Conservation (phyloP, 2,888 invertebrate genomes). For the Eupsilia transversa region DNA sequence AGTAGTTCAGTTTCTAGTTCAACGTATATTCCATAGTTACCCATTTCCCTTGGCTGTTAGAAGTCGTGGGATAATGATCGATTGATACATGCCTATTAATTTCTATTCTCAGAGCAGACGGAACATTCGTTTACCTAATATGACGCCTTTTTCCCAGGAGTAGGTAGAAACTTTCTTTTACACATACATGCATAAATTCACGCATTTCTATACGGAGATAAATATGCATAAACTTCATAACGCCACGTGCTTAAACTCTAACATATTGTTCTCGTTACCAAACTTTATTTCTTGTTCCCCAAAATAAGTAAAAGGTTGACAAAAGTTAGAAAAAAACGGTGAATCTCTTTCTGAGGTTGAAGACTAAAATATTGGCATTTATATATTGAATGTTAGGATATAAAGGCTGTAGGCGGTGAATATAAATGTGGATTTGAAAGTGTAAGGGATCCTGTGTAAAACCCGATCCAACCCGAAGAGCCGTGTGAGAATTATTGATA, state of each 20-base stretch:
- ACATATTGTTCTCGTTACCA: not conserved
- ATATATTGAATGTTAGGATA: slow-evolving; percentile 58
- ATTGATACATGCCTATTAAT: slow-evolving; percentile 53
- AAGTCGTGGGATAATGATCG: slow-evolving; percentile 54
- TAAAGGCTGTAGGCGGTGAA: slow-evolving; percentile 51
- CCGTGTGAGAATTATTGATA: slow-evolving; percentile 59
- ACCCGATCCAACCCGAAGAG: slow-evolving; percentile 24
- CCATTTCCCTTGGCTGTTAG: slow-evolving; percentile 41
- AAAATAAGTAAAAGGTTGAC: slow-evolving; percentile 5
- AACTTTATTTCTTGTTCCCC: slow-evolving; percentile 7
- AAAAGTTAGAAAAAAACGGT: slow-evolving; percentile 5
- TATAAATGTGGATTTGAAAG: slow-evolving; percentile 60
- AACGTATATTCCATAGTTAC: slow-evolving; percentile 31
- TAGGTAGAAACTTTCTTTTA: slow-evolving; percentile 22
- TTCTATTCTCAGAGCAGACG: slow-evolving; percentile 43
- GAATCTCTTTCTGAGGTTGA: slow-evolving; percentile 15
- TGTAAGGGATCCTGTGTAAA: slow-evolving; percentile 41
- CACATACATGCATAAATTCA: slow-evolving; percentile 4
- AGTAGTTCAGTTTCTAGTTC: slow-evolving; percentile 44
- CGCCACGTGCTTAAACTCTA: not conserved
- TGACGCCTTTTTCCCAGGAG: slow-evolving; percentile 24
- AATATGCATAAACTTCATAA: slow-evolving; percentile 11
- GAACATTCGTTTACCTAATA: slow-evolving; percentile 19
- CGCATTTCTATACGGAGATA: not conserved
- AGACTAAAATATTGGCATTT: slow-evolving; percentile 42